Evolutionary conservation across 2,888 invertebrate species (phyloP).

Genomic region (Yponomeuta evonymella): DNA sequence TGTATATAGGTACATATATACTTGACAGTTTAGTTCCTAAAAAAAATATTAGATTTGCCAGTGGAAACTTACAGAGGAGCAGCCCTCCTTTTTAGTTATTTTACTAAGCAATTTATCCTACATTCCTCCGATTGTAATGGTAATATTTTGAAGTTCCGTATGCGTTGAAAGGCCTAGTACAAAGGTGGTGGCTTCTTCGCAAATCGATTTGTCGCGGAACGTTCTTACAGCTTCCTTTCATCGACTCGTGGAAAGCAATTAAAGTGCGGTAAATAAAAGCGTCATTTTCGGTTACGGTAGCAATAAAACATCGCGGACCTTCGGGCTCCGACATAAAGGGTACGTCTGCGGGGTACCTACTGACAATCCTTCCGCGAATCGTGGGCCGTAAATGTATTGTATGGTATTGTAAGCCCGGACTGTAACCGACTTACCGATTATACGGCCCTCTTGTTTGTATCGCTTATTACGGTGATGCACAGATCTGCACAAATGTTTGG

Average conservation of each 20-base stretch:
- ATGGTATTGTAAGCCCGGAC: background rate
- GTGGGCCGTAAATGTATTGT: background rate
- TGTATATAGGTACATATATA: no score
- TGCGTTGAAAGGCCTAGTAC: background rate
- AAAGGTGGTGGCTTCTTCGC: background rate
- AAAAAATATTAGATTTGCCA: no score
- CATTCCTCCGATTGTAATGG: background rate
- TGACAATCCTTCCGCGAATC: conserved; percentile 13
- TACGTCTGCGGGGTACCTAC: conserved; percentile 33
- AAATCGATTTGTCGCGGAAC: conserved; percentile 4
- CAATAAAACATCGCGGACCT: conserved; percentile 46
- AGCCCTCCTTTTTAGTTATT: no score
- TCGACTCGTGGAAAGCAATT: background rate
- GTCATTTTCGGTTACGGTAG: conserved; percentile 52
- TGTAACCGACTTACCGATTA: background rate
- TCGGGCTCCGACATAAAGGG: conserved; percentile 43
- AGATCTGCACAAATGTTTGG: background rate
- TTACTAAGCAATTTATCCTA: no score
- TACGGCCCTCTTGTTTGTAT: background rate
- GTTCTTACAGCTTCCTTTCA: background rate
- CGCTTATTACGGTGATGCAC: background rate
- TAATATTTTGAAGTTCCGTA: background rate
- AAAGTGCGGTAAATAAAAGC: conserved; percentile 30
- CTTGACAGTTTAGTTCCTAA: no score
- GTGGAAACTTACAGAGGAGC: no score